These are phyloP conservation scores for Diorhabda carinulata DNA, from an alignment of 1,140 invertebrate genomes.

Conservation along the genomic window DNA sequence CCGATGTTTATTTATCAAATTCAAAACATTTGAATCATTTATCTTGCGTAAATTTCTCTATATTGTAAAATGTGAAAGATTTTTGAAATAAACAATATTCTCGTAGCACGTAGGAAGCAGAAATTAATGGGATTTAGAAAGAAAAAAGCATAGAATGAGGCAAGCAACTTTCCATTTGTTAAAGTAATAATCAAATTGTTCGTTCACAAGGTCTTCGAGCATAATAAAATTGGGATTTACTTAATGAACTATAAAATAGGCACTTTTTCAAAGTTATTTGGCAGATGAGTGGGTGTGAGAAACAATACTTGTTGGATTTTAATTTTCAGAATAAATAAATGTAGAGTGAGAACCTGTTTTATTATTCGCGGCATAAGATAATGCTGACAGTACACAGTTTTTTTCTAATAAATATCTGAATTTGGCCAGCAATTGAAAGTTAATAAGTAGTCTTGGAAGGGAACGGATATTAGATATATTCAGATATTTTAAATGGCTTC, in stretches of 20 bases:
- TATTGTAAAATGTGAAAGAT: not conserved
- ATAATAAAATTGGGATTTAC: slow-evolving; percentile 1
- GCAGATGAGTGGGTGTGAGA: too few species aligned
- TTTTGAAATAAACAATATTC: not conserved
- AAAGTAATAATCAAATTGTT: not conserved
- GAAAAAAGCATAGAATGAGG: not conserved
- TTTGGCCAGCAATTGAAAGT: too few species aligned
- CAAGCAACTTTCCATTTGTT: not conserved
- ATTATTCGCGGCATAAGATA: too few species aligned
- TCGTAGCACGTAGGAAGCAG: not conserved
- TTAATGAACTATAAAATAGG: not conserved
- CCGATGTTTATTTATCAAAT: not conserved
- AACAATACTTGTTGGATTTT: too few species aligned
- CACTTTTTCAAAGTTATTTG: too few species aligned
- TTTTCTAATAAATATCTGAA: too few species aligned
- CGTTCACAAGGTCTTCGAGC: not conserved
- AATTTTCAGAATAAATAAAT: too few species aligned
- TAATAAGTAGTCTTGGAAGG: too few species aligned
- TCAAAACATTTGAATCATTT: not conserved
- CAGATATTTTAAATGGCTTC: too few species aligned
- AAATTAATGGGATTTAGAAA: not conserved
- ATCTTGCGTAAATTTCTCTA: not conserved
- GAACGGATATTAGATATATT: too few species aligned
- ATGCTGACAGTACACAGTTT: too few species aligned
- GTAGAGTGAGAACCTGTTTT: too few species aligned